Conservation (phyloP, 2,888 invertebrate species). For the Pandemis cinnamomeana region DNA sequence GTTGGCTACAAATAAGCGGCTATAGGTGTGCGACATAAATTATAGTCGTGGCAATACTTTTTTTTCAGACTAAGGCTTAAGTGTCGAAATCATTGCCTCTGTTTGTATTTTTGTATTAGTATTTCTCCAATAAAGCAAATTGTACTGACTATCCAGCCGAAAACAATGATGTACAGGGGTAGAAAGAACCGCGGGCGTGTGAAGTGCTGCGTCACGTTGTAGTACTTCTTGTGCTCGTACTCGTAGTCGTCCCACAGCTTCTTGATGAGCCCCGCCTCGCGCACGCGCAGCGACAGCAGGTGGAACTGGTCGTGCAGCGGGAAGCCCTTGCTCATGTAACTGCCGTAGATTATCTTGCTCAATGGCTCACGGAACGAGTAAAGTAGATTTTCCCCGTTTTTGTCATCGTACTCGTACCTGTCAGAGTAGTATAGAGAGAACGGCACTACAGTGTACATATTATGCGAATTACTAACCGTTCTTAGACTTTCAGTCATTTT, state of each 20-base stretch:
- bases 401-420: slow-evolving; percentile 51
- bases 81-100: not conserved
- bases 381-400: slow-evolving; percentile 48
- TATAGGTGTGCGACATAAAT: not conserved
- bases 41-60: not conserved
- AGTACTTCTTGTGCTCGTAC: slow-evolving; percentile 14
- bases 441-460: slow-evolving; percentile 54
- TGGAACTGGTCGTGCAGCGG: slow-evolving; percentile 36
- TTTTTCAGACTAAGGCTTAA: not conserved
- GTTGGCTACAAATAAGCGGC: no score
- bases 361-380: slow-evolving; percentile 46
- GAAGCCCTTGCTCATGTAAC: slow-evolving; percentile 45
- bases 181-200: not conserved
- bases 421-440: slow-evolving; percentile 54
- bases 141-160: slow-evolving; percentile 12
- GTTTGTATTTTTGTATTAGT: not conserved
- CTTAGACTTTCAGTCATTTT: slow-evolving; percentile 51
- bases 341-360: slow-evolving; percentile 40
- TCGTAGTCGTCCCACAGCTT: slow-evolving; percentile 34
- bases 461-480: slow-evolving; percentile 52
- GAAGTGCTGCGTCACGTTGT: not conserved
- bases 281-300: slow-evolving; percentile 14
- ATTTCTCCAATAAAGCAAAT: slow-evolving; percentile 26
- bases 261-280: slow-evolving; percentile 39
- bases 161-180: slow-evolving; percentile 14